Conservation (phyloP, 2,797 vertebrate genomes). For the Sphaeramia orbicularis region DNA sequence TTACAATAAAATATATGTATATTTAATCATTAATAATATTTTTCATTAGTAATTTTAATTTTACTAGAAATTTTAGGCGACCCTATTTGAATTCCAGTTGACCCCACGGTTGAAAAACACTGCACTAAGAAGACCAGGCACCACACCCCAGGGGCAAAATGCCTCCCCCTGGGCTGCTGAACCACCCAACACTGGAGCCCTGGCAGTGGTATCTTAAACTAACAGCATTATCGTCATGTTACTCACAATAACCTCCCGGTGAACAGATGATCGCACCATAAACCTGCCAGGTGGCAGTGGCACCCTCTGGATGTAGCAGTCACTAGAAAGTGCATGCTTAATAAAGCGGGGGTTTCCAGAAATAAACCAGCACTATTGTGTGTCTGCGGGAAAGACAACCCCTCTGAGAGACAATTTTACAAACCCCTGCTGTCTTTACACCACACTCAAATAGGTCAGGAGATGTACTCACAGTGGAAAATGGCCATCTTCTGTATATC, state of each 20-base stretch:
- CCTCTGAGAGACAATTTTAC: constrained; percentile 31
- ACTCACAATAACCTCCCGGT: constrained; percentile 63
- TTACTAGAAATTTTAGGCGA: no score
- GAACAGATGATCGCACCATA: constrained; percentile 31
- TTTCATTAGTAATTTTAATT: no score
- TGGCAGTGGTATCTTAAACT: constrained; percentile 27
- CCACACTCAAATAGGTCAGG: constrained; percentile 44
- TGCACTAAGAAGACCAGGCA: no score
- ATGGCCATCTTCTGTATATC: background rate
- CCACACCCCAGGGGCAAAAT: no score
- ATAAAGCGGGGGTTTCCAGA: constrained; percentile 48
- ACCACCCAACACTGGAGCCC: no score
- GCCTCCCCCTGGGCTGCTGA: no score
- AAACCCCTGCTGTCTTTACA: constrained; percentile 35
- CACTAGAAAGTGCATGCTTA: constrained; percentile 49
- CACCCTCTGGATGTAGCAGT: constrained; percentile 59
- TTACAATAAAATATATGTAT: no score
- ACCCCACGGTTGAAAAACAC: no score
- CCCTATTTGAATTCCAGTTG: no score
- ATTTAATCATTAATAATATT: no score
- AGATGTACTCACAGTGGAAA: constrained; percentile 2
- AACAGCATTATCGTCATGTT: constrained; percentile 31
- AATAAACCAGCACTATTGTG: constrained; percentile 41
- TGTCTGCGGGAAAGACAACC: constrained; percentile 17
- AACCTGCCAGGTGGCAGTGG: constrained; percentile 65